Evolutionary conservation across 2,797 vertebrate genomes (phyloP).

Genomic region (Graptemys geographica): DNA sequence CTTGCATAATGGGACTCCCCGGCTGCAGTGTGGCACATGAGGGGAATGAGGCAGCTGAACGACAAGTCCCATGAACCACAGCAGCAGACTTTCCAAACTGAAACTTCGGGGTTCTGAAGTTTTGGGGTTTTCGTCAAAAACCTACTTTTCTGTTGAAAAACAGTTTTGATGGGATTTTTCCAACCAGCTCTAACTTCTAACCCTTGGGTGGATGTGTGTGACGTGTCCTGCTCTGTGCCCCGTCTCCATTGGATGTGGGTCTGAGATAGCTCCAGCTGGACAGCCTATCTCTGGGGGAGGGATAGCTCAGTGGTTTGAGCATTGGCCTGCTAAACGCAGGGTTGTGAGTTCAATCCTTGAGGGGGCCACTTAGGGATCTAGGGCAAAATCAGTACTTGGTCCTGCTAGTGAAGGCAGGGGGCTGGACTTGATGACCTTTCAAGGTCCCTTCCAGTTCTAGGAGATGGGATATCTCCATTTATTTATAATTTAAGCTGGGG

Average conservation of each 20-base stretch:
- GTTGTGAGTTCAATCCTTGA: too few relatives aligned
- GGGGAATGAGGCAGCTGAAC: background rate
- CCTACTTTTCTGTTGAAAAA: conserved; percentile 11
- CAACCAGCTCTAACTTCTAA: fast-evolving
- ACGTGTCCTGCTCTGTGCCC: background rate
- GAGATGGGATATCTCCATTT: too few relatives aligned
- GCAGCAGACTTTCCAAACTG: background rate
- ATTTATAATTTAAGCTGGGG: background rate
- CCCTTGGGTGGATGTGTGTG: background rate
- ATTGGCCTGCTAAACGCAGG: too few relatives aligned
- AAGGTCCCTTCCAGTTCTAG: too few relatives aligned
- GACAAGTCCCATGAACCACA: background rate
- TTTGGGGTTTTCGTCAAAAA: conserved; percentile 13
- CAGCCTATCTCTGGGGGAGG: background rate
- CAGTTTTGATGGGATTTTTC: background rate
- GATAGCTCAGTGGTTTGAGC: too few relatives aligned
- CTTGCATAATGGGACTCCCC: background rate
- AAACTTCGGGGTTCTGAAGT: conserved; percentile 15
- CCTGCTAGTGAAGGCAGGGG: too few relatives aligned
- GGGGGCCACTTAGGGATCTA: too few relatives aligned
- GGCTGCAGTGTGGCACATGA: background rate
- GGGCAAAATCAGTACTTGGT: too few relatives aligned
- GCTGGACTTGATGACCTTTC: too few relatives aligned
- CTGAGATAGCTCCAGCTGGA: background rate
- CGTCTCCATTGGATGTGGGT: background rate